These are phyloP conservation scores for Melanotaenia parkinsoni DNA, from an alignment of 2,797 vertebrate genomes.

Conservation along the genomic window DNA sequence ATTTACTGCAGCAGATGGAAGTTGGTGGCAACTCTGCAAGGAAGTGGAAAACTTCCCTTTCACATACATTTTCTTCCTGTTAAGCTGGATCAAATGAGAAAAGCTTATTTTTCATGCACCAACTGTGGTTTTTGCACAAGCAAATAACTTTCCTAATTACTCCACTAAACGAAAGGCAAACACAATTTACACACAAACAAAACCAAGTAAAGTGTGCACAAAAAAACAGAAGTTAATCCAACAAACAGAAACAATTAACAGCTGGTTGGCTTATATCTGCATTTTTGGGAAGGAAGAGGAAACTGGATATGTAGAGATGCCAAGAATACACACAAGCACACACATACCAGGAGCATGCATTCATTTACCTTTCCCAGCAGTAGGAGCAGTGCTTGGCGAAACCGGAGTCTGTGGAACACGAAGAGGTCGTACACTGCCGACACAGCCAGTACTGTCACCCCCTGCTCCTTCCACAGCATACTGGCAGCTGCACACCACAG, in stretches of 20 bases:
- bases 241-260: conserved; percentile 54
- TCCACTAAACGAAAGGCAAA: conserved; percentile 63
- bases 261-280: conserved; percentile 38
- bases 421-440: conserved; percentile 92
- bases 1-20: conserved; percentile 51
- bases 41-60: conserved; percentile 48
- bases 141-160: conserved; percentile 60
- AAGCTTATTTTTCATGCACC: conserved; percentile 33
- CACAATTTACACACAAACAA: conserved; percentile 32
- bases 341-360: conserved; percentile 62
- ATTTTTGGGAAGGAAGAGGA: conserved; percentile 56
- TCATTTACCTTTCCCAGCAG: conserved; percentile 89
- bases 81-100: conserved; percentile 54
- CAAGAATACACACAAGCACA: conserved; percentile 14
- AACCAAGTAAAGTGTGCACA: conserved; percentile 20
- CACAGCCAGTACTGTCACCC: conserved; percentile 93
- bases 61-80: conserved; percentile 42
- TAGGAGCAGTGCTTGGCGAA: conserved; percentile 84
- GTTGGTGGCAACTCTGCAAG: conserved; percentile 23
- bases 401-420: conserved; percentile 89
- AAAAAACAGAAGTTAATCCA: conserved; percentile 30
- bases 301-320: conserved; percentile 40
- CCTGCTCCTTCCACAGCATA: conserved; percentile 98
- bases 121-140: conserved; percentile 22
- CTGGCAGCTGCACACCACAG: conserved; percentile 90